phyloP scores from a whole-genome alignment of 2,797 vertebrate genomes.

The Lates japonicus region DNA sequence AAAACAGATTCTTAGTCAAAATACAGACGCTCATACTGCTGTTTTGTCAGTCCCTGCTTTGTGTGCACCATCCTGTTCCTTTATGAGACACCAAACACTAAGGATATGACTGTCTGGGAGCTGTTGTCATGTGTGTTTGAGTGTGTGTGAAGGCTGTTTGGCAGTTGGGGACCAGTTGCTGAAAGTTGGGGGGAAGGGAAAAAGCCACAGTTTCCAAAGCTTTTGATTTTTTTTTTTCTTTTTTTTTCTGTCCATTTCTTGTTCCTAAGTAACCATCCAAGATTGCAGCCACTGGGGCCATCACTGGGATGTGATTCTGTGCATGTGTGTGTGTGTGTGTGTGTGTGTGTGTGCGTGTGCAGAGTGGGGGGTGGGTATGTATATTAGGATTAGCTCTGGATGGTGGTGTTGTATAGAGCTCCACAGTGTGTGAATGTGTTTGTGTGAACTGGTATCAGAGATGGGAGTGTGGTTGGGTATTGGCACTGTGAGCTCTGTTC shows the following conservation, averaged over 20 bases:
- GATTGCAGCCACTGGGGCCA: conserved; percentile 69
- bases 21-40: conserved; percentile 21
- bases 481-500: conserved; percentile 59
- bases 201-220: conserved; percentile 69
- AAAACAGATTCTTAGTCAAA: conserved; percentile 56
- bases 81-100: conserved; percentile 29
- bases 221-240: conserved; percentile 49
- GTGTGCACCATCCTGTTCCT: conserved; percentile 39
- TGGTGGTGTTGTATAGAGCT: conserved; percentile 37
- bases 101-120: conserved; percentile 20
- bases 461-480: conserved; percentile 49
- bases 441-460: conserved; percentile 59
- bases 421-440: conserved; percentile 52
- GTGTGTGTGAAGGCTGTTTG: conserved; percentile 29
- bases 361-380: conserved; percentile 43
- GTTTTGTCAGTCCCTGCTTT: conserved; percentile 30
- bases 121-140: conserved; percentile 19
- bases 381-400: conserved; percentile 63
- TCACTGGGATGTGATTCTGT: conserved; percentile 58
- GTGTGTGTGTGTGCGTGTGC: neutral
- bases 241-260: conserved; percentile 56
- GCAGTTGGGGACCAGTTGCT: conserved; percentile 50
- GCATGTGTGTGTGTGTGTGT: conserved; percentile 14
- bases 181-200: conserved; percentile 52
- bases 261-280: conserved; percentile 82